phyloP scores from a whole-genome alignment of 1,140 invertebrate genomes.

The Euwallacea fornicatus region DNA sequence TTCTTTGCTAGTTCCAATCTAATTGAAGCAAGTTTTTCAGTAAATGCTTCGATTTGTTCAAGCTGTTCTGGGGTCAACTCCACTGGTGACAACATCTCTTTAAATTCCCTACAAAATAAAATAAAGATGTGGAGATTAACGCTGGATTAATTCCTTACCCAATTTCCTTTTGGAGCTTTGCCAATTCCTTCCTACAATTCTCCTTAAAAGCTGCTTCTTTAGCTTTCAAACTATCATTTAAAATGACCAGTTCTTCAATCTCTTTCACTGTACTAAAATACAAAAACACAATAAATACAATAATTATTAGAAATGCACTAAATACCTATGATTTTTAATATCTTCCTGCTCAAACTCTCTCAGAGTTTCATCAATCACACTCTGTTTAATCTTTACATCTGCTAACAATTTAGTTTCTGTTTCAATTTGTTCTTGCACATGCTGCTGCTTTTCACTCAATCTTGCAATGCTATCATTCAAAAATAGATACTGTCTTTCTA shows the following conservation, averaged over 20 bases:
- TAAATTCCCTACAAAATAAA: constrained; percentile 55
- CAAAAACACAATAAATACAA: not conserved
- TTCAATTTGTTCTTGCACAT: constrained; percentile 49
- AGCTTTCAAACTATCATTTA: constrained; percentile 73
- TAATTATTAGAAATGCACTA: not conserved
- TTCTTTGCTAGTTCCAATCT: constrained; percentile 74
- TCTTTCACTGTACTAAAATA: constrained; percentile 61
- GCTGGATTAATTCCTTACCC: constrained; percentile 53
- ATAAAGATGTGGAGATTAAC: not conserved
- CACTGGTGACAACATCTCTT: constrained; percentile 51
- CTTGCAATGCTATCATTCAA: constrained; percentile 56
- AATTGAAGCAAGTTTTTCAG: constrained; percentile 59
- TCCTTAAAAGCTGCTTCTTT: constrained; percentile 76
- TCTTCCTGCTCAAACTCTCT: constrained; percentile 56
- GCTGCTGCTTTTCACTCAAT: constrained; percentile 53
- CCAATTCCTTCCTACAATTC: constrained; percentile 70
- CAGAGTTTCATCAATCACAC: constrained; percentile 39
- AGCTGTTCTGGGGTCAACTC: constrained; percentile 54
- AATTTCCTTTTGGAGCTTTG: constrained; percentile 61
- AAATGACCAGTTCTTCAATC: constrained; percentile 65
- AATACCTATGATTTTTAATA: constrained; percentile 57
- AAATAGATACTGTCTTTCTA: constrained; percentile 60
- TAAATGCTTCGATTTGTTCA: constrained; percentile 62
- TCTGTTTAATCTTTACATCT: constrained; percentile 39
- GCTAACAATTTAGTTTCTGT: constrained; percentile 32